Base-by-base conservation (phyloP, 2,113 vertebrate species). In the Melanotaenia duboulayi region DNA sequence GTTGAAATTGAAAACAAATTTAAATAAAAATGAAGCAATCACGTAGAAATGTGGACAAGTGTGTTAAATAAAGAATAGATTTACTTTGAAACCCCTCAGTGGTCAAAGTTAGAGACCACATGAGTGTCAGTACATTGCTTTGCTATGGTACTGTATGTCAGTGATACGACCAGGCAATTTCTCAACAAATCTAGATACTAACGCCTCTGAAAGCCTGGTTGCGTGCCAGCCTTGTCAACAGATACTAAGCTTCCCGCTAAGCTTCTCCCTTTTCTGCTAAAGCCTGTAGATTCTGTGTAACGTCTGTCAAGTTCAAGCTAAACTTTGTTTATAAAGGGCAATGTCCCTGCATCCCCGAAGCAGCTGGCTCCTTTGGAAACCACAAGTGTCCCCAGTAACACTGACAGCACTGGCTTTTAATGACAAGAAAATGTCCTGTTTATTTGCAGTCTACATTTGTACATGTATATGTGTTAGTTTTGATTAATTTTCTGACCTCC, bases 151-250 rank as follows among this genome's bases (percentile, higher is more conserved):
- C 49, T 65, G 37, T 65, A 12, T 52, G 62, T 49, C 40, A 52
- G 39, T 75, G 60, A 77, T n/a, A 56, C 37, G 50, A 56, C 70
- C 28, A 76, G 65, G 65, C 84, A 40, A 16, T 66, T 63, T 82
- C 42, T 55, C 24, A 71, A 61, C 49, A 12, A 71, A 73, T 75
- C 69, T 64, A 73, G 68, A 73, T 66, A 52, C 51, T 37, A 66
- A 74, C 37, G 61, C 72, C 78, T 79, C 75, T 84, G 84, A 82
- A 71, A 61, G 82, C 58, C 74, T 61, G 86, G 77, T 81, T 83
- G 74, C 64, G 39, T 81, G 86, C 79, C 80, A 91, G 81, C n/a
- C 62, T 74, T 78, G 89, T 89, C 82, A 90, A 92, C 78, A 90
- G 80, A 86, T 78, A 75, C 81, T 81, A 86, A 90, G 87, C 85